A percentile compares a stretch with the other conserved stretches of the same genome.
phyloP scores from a whole-genome alignment of 2,888 invertebrate species.

The Gerris lacustris region DNA sequence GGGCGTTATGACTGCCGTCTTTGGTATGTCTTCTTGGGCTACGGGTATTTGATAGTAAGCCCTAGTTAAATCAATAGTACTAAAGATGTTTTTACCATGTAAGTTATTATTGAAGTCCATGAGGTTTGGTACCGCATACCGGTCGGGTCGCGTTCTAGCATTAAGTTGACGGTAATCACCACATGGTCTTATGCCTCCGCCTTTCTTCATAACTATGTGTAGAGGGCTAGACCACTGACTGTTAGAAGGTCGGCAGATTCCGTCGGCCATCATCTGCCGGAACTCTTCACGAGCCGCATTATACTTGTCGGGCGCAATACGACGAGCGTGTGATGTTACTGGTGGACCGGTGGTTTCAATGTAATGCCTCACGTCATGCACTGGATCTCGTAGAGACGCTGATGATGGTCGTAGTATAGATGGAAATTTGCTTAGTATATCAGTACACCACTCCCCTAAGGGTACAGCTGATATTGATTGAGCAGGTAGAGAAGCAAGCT shows the following conservation, averaged over 20 bases:
- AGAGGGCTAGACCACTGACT: slow-evolving; percentile 37
- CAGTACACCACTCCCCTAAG: not conserved
- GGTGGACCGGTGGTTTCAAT: slow-evolving; percentile 26
- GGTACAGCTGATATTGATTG: not conserved
- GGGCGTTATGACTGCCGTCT: slow-evolving; percentile 28
- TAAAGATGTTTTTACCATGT: not conserved
- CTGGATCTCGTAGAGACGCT: not conserved
- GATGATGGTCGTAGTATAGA: not conserved
- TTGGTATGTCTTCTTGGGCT: not conserved
- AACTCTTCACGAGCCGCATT: slow-evolving; percentile 22
- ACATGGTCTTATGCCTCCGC: slow-evolving; percentile 22
- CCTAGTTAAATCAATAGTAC: not conserved
- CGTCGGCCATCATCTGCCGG: slow-evolving; percentile 35
- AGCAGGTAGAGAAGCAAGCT: not conserved
- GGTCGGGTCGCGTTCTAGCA: slow-evolving; percentile 11
- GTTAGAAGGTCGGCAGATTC: slow-evolving; percentile 37
- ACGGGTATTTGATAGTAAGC: slow-evolving; percentile 6
- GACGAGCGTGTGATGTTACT: slow-evolving; percentile 31
- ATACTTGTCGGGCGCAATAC: slow-evolving; percentile 29
- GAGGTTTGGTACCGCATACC: slow-evolving; percentile 1
- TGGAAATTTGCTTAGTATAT: slow-evolving; percentile 7
- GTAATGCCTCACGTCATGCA: not conserved
- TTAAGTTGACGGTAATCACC: slow-evolving; percentile 33
- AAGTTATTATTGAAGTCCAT: not conserved
- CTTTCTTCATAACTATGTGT: not conserved